phyloP scores from a whole-genome alignment of 2,888 invertebrate genomes.

The Ectemnius lituratus region DNA sequence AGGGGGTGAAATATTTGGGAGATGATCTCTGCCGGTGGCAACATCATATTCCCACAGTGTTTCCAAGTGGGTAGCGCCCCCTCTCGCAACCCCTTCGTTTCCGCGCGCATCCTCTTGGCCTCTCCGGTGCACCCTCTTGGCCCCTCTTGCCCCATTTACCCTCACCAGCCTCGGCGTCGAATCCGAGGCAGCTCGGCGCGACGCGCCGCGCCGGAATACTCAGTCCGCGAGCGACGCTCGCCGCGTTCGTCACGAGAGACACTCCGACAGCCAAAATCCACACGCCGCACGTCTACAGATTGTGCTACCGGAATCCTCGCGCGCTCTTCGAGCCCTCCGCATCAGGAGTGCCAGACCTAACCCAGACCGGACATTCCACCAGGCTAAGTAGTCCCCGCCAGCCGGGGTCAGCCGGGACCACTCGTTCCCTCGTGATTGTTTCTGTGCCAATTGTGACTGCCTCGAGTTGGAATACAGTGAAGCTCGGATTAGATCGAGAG shows the following conservation, averaged over 20 bases:
- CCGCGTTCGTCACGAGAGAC: slow-evolving; percentile 61
- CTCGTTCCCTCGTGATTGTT: no score
- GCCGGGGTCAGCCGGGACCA: no score
- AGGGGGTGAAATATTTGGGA: not conserved
- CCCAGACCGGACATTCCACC: no score
- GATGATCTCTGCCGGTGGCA: no score
- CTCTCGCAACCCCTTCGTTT: slow-evolving; percentile 1
- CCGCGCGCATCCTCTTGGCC: slow-evolving; percentile 18
- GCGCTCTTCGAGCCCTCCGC: not conserved
- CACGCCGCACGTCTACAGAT: not conserved
- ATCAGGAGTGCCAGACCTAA: no score
- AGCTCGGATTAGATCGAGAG: no score
- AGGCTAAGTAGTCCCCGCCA: no score
- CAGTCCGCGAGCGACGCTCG: slow-evolving; percentile 69
- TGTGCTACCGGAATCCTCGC: not conserved
- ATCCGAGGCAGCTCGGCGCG: slow-evolving; percentile 19
- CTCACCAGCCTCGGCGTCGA: slow-evolving; percentile 34
- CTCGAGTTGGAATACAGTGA: no score
- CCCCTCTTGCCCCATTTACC: slow-evolving; percentile 53
- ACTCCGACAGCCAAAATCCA: slow-evolving; percentile 17
- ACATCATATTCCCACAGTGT: no score
- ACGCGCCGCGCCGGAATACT: slow-evolving; percentile 57
- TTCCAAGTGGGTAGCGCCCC: not conserved
- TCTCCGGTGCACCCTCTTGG: slow-evolving; percentile 11
- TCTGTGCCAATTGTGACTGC: no score